Evolutionary conservation across 2,113 vertebrate species (phyloP), one percentile per base, ranked within the genome.

Genomic region (Eonycteris spelaea): DNA sequence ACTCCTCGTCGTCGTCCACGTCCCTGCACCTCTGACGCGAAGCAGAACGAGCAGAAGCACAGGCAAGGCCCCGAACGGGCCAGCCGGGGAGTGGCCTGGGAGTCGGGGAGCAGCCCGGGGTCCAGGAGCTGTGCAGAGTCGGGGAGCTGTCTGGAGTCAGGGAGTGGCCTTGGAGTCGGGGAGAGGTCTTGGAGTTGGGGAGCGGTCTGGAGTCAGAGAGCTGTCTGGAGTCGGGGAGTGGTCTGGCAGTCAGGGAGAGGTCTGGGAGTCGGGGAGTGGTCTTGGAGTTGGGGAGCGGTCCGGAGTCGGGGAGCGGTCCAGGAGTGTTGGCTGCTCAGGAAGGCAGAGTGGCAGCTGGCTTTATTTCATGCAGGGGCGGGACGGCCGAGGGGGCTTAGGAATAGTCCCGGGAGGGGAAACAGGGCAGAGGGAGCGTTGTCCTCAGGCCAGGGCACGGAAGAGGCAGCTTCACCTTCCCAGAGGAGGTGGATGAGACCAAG

Each of bases 31-130:
- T 30, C 61, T 53, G 87, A 87, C 61, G 68, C n/a, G 61, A 70
- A 90, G n/a, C 75, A 94, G 75, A 43, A 33, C 21, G 13, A n/a
- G 48, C 45, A 92, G 55, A 92, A 53, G 57, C 22, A 21, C 71
- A 71, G 12, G 48, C 55, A 93, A 93, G 67, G 45, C n/a, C 51
- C 35, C n/a, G 10, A n/a, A 53, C 12, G 43, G 68, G 35, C n/a
- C 0, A 0, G 24, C 43, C 43, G 43, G 43, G 43, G n/a, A n/a
- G n/a, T n/a, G n/a, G n/a, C n/a, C n/a, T n/a, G n/a, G n/a, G n/a
- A n/a, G n/a, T n/a, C n/a, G n/a, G n/a, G n/a, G n/a, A n/a, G n/a
- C n/a, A n/a, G n/a, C n/a, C n/a, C n/a, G n/a, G n/a, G n/a, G n/a
- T n/a, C n/a, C n/a, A n/a, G n/a, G n/a, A n/a, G n/a, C n/a, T n/a